These are phyloP conservation scores for Prionailurus viverrinus DNA, from an alignment of 2,113 vertebrate species.

Conservation along the genomic window DNA sequence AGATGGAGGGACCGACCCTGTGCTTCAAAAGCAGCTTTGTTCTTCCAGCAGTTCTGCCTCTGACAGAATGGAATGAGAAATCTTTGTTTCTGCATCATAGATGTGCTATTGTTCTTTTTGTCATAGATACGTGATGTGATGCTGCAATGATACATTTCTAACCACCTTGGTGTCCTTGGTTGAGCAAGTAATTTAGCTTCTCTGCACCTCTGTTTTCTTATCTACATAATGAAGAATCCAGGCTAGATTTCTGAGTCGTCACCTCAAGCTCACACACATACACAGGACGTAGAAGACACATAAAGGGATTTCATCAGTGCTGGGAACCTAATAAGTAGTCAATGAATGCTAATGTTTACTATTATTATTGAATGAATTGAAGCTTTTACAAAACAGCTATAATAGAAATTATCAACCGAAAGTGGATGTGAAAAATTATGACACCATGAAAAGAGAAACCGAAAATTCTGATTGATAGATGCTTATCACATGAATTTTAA, in stretches of 20 bases:
- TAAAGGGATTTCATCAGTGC: neutral
- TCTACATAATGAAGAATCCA: neutral
- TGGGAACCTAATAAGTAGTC: neutral
- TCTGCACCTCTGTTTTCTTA: constrained; percentile 30
- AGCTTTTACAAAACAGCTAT: neutral
- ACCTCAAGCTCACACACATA: neutral
- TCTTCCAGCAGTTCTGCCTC: constrained; percentile 33
- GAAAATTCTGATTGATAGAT: neutral
- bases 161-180: neutral
- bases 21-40: constrained; percentile 71
- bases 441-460: neutral
- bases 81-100: constrained; percentile 55
- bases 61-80: constrained; percentile 37
- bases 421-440: neutral
- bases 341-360: neutral
- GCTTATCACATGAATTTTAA: neutral
- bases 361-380: neutral
- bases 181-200: constrained; percentile 54
- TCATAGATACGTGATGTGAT: constrained; percentile 57
- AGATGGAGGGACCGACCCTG: constrained; percentile 6
- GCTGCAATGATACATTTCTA: neutral
- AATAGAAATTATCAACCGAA: neutral
- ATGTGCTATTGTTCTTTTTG: constrained; percentile 67
- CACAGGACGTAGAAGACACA: neutral
- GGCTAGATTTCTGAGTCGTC: neutral